Evolutionary conservation across 2,888 invertebrate species (phyloP), one percentile per base, ranked within the genome.

Genomic region (Rhingia rostrata): DNA sequence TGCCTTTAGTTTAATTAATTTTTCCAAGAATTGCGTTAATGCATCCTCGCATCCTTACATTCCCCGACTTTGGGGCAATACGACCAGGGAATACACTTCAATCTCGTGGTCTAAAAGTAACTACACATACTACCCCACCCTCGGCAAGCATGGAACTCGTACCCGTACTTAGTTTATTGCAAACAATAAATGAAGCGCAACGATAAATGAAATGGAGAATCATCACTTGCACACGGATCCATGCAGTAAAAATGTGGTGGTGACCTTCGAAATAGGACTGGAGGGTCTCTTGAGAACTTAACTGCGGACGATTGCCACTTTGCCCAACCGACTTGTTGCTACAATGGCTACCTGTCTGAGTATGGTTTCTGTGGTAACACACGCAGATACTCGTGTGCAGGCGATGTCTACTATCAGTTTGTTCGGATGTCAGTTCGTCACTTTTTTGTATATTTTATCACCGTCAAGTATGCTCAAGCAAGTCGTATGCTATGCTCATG

Each of bases 1-100:
- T 81, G 80, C 69, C 66, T 74, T 83, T 67, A 79, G 84, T 84
- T 84, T 79, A 84, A 84, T 84, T 79, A 84, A 84, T 84, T 79
- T 84, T 87, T 87, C 87, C 85, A 60, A 86, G 87, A 87, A 87
- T 86, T 87, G 86, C 87, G 86, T 87, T 87, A 85, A 87, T 86
- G 87, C 86, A 86, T 83, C 80, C 74, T 54, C 69, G 12, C 69
- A 70, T 30, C 43, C 43, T 53, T 14, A 41, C 58, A 58, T 37
- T 30, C 41, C 9, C 22, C 5, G 49, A 30, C 6, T 22, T 10
- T 22, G 22, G 10, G 30, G 22, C 49, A 22, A 7, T 10, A 30
- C 30, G 5, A 9, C 9, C 1, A 2, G 6, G 22, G 22, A 22
- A 22, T 22, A 22, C 22, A 22, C 4, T 6, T 5, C 33, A 30